phyloP scores from a whole-genome alignment of 2,888 invertebrate genomes.

The Limenitis camilla region DNA sequence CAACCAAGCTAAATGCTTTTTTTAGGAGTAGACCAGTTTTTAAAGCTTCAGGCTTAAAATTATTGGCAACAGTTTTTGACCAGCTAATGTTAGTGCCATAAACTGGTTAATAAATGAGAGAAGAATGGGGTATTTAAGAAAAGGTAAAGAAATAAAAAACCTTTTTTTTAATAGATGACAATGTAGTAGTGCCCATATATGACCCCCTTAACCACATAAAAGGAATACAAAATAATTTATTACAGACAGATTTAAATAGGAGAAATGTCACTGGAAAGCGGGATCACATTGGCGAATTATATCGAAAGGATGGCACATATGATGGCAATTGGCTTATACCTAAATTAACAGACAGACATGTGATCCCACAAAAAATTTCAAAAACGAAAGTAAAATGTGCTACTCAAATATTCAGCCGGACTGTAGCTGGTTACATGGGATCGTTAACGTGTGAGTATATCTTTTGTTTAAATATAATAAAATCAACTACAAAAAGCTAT shows the following conservation, averaged over 20 bases:
- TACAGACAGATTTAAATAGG: conserved; percentile 11
- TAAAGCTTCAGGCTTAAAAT: conserved; percentile 17
- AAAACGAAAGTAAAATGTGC: conserved; percentile 11
- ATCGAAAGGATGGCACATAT: not conserved
- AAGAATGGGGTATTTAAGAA: not conserved
- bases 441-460: conserved; percentile 10
- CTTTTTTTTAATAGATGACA: not conserved
- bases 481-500: no score
- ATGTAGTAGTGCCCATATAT: not conserved
- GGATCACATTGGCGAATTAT: conserved; percentile 2
- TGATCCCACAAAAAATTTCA: conserved; percentile 3
- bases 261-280: conserved; percentile 10
- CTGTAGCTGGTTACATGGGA: conserved; percentile 8
- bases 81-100: conserved; percentile 19
- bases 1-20: no score
- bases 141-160: not conserved
- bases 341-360: conserved; percentile 3
- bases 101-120: conserved; percentile 8
- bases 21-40: no score
- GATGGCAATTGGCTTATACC: not conserved
- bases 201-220: conserved; percentile 17
- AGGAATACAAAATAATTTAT: conserved; percentile 26
- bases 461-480: no score
- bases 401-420: conserved; percentile 9
- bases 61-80: conserved; percentile 23